Base-by-base conservation (phyloP, 2,888 invertebrate species). In the Drosophila atripex region DNA sequence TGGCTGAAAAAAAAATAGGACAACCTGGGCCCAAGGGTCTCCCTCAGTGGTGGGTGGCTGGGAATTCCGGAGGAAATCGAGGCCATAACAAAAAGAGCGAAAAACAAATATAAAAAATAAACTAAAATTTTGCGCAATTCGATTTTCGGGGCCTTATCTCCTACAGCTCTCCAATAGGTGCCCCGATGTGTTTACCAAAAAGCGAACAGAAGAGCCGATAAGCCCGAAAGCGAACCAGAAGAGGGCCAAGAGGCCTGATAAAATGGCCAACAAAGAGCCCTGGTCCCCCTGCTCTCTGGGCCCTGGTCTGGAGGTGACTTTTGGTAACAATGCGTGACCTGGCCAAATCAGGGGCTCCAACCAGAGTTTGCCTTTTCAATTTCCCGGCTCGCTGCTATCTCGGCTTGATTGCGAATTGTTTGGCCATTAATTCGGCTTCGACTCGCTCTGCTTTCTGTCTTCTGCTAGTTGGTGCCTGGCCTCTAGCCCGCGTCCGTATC, bases 181-280 rank as follows among this genome's bases (percentile, higher is more conserved):
- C 11, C 49, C n/a, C 8, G 9, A 21, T 11, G 57, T 71, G 66
- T 75, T 80, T 71, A 68, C 60, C 68, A 30, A 72, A 80, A 74
- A 73, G 8, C 7, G 78, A 84, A 71, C 72, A 8, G 78, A 84
- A 71, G 71, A 72, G 23, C 58, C 77, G 84, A 82, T 82, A 82
- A 82, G 80, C 65, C 57, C 2, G 23, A 61, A 60, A 56, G 25
- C 18, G 1, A 18, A 2, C n/a, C n/a, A 49, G 28, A 41, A 8
- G 21, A 3, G 4, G 23, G 4, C n/a, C n/a, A 49, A 32, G 38
- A 2, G 9, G 28, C 28, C 47, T 52, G 72, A 77, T 68, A 65
- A 64, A 46, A 45, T 54, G 30, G 25, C 51, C 56, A 59, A 43
- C 18, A 35, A 58, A 68, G 72, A 73, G 76, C 18, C 18, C n/a